phyloP scores from a whole-genome alignment of 2,113 vertebrate species.

The Fregetta grallaria region DNA sequence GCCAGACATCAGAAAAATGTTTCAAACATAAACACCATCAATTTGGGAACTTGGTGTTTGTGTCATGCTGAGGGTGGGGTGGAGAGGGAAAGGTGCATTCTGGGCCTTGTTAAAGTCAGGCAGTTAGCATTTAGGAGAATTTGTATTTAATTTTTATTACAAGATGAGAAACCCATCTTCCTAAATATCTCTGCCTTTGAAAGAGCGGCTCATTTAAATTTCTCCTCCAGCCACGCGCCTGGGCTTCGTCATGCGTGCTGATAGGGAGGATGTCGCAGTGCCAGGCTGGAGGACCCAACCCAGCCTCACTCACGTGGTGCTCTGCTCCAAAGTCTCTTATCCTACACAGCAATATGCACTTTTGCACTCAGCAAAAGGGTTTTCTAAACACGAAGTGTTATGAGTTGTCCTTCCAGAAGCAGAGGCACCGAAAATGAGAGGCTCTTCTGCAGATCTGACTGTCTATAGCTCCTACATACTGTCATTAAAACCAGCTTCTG shows the following conservation, averaged over 20 bases:
- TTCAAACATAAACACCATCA: conserved; percentile 73
- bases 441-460: not conserved
- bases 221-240: not conserved
- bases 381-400: not conserved
- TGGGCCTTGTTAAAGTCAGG: conserved; percentile 36
- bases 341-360: not conserved
- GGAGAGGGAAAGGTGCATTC: not conserved
- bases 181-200: not conserved
- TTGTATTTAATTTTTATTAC: conserved; percentile 53
- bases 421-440: not conserved
- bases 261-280: accelerated
- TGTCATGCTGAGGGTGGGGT: not conserved
- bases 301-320: not conserved
- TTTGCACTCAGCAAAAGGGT: not conserved
- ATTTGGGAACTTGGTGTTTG: conserved; percentile 60
- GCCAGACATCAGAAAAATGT: conserved; percentile 77
- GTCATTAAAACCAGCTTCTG: not conserved
- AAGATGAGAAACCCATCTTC: conserved; percentile 16
- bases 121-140: conserved; percentile 28
- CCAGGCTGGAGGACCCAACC: not conserved
- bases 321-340: not conserved
- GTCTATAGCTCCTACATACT: not conserved
- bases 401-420: not conserved
- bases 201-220: not conserved
- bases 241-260: not conserved